A percentile compares a stretch with the other conserved stretches of the same genome.
phyloP scores from a whole-genome alignment of 2,888 invertebrate genomes.

The Eueremaeus valkanovi region DNA sequence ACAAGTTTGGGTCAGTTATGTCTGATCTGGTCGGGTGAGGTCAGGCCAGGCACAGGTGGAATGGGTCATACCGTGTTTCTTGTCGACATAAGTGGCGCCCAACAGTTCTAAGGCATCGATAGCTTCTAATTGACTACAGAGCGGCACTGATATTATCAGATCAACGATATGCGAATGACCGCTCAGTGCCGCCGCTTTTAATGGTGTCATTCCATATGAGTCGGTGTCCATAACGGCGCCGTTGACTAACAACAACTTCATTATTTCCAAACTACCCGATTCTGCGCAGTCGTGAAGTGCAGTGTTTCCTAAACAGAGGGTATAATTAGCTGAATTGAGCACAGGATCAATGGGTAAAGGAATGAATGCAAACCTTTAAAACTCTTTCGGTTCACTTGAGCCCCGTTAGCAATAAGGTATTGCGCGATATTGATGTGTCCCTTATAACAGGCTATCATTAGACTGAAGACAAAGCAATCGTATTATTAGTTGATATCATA shows the following conservation, averaged over 20 bases:
- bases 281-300: slow-evolving; percentile 98
- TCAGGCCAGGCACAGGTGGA: too few species aligned
- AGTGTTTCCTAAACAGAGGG: slow-evolving; percentile 66
- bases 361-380: slow-evolving; percentile 53
- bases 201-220: slow-evolving; percentile 92
- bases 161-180: slow-evolving; percentile 91
- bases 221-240: slow-evolving; percentile 91
- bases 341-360: background rate
- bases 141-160: slow-evolving; percentile 72
- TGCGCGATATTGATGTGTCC: slow-evolving; percentile 86
- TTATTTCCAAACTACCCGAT: slow-evolving; percentile 85
- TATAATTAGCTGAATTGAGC: too few species aligned
- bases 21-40: too few species aligned
- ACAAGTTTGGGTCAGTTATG: too few species aligned
- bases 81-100: slow-evolving; percentile 95
- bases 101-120: slow-evolving; percentile 86
- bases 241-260: slow-evolving; percentile 77
- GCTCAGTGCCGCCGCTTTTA: slow-evolving; percentile 81
- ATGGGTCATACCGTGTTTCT: too few species aligned
- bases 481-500: too few species aligned
- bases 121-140: slow-evolving; percentile 62
- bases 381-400: slow-evolving; percentile 82
- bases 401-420: slow-evolving; percentile 77
- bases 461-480: slow-evolving; percentile 47
- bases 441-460: slow-evolving; percentile 98